These are phyloP conservation scores for Brachionus manjavacas DNA, from an alignment of 1,140 invertebrate species.

Conservation along the genomic window DNA sequence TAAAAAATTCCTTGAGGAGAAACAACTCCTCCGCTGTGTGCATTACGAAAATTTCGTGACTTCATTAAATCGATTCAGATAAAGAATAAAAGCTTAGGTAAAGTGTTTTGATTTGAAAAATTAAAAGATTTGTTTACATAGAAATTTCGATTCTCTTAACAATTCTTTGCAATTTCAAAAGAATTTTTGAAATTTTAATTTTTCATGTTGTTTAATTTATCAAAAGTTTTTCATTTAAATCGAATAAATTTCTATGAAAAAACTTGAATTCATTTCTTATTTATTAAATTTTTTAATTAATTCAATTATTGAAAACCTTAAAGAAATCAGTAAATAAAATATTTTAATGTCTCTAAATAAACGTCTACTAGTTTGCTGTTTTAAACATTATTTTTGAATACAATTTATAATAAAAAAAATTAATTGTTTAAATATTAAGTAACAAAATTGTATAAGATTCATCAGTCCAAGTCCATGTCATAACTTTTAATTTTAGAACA, in stretches of 20 bases:
- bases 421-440: no score
- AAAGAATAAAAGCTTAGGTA: neutral
- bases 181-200: neutral
- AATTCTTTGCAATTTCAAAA: neutral
- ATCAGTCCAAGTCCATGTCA: no score
- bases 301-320: neutral
- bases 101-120: neutral
- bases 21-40: neutral
- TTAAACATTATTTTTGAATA: neutral
- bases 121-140: neutral
- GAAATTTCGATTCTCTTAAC: neutral
- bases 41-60: neutral
- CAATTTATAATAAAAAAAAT: neutral
- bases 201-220: neutral
- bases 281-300: neutral
- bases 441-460: no score
- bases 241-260: neutral
- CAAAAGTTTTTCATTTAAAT: neutral
- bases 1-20: slow-evolving; percentile 15
- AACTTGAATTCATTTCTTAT: no score
- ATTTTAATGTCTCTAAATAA: neutral
- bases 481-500: no score
- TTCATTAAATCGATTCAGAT: neutral
- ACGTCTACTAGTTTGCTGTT: neutral
- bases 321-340: neutral